Percentiles rank a stretch among this genome's conserved stretches.
Conservation (phyloP, 1,140 invertebrate species). For the Ectropis grisescens region DNA sequence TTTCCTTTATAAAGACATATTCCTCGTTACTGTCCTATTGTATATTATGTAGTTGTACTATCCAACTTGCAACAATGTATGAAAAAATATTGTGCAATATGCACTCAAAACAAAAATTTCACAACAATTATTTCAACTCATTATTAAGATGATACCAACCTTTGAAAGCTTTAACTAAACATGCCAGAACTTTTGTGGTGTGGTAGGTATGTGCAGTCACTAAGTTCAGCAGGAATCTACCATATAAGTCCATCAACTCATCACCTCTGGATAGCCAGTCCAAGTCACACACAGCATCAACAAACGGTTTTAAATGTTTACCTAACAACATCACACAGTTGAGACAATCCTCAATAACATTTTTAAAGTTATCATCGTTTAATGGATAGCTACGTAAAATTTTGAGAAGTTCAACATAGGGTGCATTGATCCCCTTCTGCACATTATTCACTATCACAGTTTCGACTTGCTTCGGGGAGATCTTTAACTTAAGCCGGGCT, state of each 20-base stretch:
- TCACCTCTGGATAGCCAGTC: conserved; percentile 42
- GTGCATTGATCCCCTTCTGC: conserved; percentile 28
- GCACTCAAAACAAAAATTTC: too few relatives aligned
- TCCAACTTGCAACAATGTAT: too few relatives aligned
- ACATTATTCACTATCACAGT: conserved; percentile 37
- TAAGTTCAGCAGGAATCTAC: conserved; percentile 45
- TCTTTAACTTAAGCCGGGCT: conserved; percentile 36
- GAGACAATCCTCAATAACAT: conserved; percentile 50
- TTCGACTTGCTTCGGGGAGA: conserved; percentile 49
- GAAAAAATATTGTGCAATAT: too few relatives aligned
- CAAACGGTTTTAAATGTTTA: conserved; percentile 41
- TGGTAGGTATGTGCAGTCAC: conserved; percentile 64
- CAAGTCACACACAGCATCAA: conserved; percentile 46
- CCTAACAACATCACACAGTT: conserved; percentile 50
- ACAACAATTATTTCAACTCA: too few relatives aligned
- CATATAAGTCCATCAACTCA: conserved; percentile 41
- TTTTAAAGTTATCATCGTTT: conserved; percentile 51
- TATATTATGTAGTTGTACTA: too few relatives aligned
- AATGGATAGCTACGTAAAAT: conserved; percentile 43
- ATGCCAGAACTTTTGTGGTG: conserved; percentile 42
- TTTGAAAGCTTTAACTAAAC: conserved; percentile 52
- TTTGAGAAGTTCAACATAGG: conserved; percentile 52
- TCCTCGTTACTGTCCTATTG: too few relatives aligned
- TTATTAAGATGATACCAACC: conserved; percentile 43
- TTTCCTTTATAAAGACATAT: too few relatives aligned